phyloP scores from a whole-genome alignment of 2,113 vertebrate genomes.

The Phyllopteryx taeniolatus region DNA sequence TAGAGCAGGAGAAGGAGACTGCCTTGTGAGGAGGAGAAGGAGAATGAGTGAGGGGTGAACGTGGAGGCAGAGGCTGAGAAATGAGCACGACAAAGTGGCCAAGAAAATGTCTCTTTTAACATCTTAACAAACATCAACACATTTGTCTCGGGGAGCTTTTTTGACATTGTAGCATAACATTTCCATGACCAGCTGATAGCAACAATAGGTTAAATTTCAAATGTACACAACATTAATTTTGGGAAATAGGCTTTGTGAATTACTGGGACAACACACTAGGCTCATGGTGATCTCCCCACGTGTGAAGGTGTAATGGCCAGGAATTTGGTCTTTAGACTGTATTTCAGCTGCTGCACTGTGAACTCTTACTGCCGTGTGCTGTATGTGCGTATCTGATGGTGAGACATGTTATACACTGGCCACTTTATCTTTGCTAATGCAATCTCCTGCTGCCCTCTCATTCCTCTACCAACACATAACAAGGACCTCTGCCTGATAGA shows the following conservation, averaged over 20 bases:
- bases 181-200: conserved; percentile 5
- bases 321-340: conserved; percentile 29
- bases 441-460: conserved; percentile 35
- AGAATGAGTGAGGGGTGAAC: conserved; percentile 53
- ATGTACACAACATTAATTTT: not conserved
- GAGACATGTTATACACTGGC: conserved; percentile 33
- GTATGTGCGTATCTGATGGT: conserved; percentile 53
- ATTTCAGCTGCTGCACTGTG: conserved; percentile 26
- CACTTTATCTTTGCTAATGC: conserved; percentile 58
- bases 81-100: conserved; percentile 22
- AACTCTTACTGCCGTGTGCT: conserved; percentile 37
- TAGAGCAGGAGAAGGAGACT: conserved; percentile 63
- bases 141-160: conserved; percentile 16
- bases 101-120: conserved; percentile 31
- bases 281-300: not conserved
- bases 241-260: not conserved
- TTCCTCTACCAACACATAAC: conserved; percentile 37
- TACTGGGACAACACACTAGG: not conserved
- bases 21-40: conserved; percentile 38
- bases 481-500: conserved; percentile 37
- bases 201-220: not conserved
- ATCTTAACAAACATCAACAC: conserved; percentile 30
- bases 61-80: conserved; percentile 46
- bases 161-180: conserved; percentile 8
- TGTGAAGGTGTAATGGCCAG: conserved; percentile 28